Base-by-base conservation (phyloP, 64 coral and sea anemone species). In the Montipora cactus region DNA sequence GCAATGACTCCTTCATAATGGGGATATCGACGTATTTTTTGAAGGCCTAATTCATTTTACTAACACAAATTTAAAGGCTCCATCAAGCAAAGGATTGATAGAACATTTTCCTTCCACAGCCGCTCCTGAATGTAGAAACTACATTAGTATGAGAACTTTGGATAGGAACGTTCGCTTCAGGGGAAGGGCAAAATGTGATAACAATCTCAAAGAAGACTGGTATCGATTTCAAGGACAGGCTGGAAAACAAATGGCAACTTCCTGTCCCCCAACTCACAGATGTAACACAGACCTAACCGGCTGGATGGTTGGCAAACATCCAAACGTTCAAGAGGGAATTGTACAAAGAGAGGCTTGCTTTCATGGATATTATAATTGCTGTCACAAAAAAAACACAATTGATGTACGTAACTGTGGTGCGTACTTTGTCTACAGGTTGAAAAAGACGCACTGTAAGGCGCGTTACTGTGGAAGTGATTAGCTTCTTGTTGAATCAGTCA, bases 301-400 rank as follows among this genome's bases (percentile, higher is more conserved):
- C 1, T 91, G 89, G 89, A 80, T 91, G 79, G 12, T 74, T 7
- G 89, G 89, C 21, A 44, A 11, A 5, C 59, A 74, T 19, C 89
- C 89, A 21, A 55, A 18, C 28, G 67, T 91, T 25, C 59, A 64
- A 25, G 89, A 91, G 1, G 89, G 89, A n/a, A 68, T 91, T 11
- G 62, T 91, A 44, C 0, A 45, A 72, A 49, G 78, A 81, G 69
- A 58, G 52, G 78, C 52, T 44, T 91, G 89, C 52, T 91, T 91
- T 81, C 59, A 69, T 74, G 59, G 78, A 5, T 59, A 9, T 69
- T 4, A 0, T 5, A 91, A 55, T 14, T 91, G 15, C 9, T 91
- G 89, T 72, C 8, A 53, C 7, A 22, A 21, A 9, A 18, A 61
- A 5, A 28, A 18, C 5, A 5, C 15, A 3, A 91, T 91, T 5